phyloP scores from a whole-genome alignment of 2,888 invertebrate genomes.

The Pelosia muscerda region DNA sequence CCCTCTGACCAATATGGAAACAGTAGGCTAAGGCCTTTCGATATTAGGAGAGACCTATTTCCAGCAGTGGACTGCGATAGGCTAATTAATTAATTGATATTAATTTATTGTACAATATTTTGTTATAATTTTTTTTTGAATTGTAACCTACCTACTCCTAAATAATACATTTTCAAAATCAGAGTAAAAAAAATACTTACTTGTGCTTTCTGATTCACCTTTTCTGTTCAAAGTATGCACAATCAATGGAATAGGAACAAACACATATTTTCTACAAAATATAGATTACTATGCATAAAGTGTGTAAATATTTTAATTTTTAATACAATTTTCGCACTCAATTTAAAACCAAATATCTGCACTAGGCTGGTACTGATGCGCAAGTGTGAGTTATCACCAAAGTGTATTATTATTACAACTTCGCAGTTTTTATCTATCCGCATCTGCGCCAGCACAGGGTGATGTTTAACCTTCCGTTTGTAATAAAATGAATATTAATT shows the following conservation, averaged over 20 bases:
- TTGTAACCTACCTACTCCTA: no score
- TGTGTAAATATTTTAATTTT: background rate
- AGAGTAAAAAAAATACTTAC: slow-evolving; percentile 18
- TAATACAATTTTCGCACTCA: background rate
- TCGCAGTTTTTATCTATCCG: slow-evolving; percentile 33
- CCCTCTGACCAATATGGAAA: no score
- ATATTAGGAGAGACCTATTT: no score
- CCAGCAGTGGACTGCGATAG: no score
- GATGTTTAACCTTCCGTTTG: background rate
- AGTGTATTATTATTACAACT: slow-evolving; percentile 27
- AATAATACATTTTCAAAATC: background rate
- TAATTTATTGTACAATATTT: no score
- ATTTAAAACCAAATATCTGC: slow-evolving; percentile 13
- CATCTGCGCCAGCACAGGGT: slow-evolving; percentile 27
- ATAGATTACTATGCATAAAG: background rate
- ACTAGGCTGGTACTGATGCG: slow-evolving; percentile 32
- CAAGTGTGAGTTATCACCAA: slow-evolving; percentile 39
- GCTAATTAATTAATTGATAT: no score
- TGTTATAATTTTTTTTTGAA: no score
- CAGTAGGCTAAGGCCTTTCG: no score
- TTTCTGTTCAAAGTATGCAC: slow-evolving; percentile 71
- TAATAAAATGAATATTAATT: background rate
- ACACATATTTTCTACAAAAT: slow-evolving; percentile 42
- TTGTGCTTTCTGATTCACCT: slow-evolving; percentile 48
- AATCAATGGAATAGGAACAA: slow-evolving; percentile 80